phyloP scores from a whole-genome alignment of 2,888 invertebrate species.

The Hydrotaea diabolus region DNA sequence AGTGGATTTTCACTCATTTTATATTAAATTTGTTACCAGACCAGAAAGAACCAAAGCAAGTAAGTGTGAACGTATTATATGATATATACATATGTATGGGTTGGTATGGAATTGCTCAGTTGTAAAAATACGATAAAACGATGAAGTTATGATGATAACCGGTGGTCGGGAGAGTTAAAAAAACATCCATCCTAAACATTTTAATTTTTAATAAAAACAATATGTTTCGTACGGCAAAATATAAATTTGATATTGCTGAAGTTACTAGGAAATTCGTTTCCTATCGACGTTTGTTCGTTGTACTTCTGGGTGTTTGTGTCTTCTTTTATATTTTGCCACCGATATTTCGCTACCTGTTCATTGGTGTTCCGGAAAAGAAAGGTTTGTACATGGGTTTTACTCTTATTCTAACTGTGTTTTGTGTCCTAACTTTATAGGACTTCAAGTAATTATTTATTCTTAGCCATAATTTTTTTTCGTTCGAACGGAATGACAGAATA shows the following conservation, averaged over 20 bases:
- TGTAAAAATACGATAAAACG: conserved; percentile 51
- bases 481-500: too few relatives aligned
- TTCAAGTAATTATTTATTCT: too few relatives aligned
- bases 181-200: neutral
- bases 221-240: conserved; percentile 79
- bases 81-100: too few relatives aligned
- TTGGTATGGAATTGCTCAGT: conserved; percentile 11
- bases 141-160: conserved; percentile 61
- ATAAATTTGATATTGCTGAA: conserved; percentile 79
- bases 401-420: too few relatives aligned
- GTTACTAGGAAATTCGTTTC: conserved; percentile 77
- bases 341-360: conserved; percentile 84
- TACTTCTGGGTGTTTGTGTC: conserved; percentile 82
- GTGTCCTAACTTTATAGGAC: too few relatives aligned
- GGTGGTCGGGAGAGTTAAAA: conserved; percentile 46
- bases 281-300: conserved; percentile 78
- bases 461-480: too few relatives aligned
- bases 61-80: too few relatives aligned
- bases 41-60: too few relatives aligned
- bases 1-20: too few relatives aligned
- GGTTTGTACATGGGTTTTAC: conserved; percentile 70
- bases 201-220: conserved; percentile 65
- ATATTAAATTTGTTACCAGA: too few relatives aligned
- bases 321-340: conserved; percentile 86
- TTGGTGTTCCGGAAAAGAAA: conserved; percentile 81